Evolutionary conservation across 2,888 invertebrate genomes (phyloP).

Genomic region (Eulithis prunata): DNA sequence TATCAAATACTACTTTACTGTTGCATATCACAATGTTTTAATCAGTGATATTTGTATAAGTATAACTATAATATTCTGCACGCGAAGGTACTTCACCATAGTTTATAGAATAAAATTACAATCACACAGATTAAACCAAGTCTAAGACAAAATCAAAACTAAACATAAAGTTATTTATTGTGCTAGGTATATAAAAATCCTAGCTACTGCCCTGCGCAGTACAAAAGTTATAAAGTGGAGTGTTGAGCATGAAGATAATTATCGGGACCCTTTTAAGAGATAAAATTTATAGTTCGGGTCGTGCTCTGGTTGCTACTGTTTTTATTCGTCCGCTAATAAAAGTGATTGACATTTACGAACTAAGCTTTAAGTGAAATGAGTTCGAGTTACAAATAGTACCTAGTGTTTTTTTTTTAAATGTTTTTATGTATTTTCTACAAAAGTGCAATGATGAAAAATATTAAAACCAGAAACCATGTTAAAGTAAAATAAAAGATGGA

Average conservation of each 20-base stretch:
- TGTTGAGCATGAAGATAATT: slow-evolving; percentile 64
- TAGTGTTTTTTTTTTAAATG: not conserved
- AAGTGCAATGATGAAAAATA: too few relatives aligned
- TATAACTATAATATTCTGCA: too few relatives aligned
- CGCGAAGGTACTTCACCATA: too few relatives aligned
- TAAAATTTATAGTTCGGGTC: slow-evolving; percentile 66
- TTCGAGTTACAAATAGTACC: slow-evolving; percentile 18
- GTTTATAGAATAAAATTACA: not conserved
- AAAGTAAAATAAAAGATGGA: not conserved
- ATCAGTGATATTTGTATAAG: too few relatives aligned
- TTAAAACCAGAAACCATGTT: too few relatives aligned
- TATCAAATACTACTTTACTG: too few relatives aligned
- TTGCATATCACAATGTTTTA: too few relatives aligned
- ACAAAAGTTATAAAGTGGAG: slow-evolving; percentile 66
- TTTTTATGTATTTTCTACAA: too few relatives aligned
- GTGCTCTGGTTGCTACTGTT: slow-evolving; percentile 66
- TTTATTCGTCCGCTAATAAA: slow-evolving; percentile 76
- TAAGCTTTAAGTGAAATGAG: slow-evolving; percentile 39
- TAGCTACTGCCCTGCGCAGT: slow-evolving; percentile 20
- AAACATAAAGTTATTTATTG: too few relatives aligned
- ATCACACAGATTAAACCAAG: too few relatives aligned
- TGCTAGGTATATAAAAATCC: not conserved
- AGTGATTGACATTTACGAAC: slow-evolving; percentile 75
- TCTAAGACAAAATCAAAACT: too few relatives aligned
- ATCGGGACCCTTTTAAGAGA: slow-evolving; percentile 61